Percentiles rank a stretch among this genome's conserved stretches.
Conservation (phyloP, 2,113 vertebrate genomes). For the Lagenorhynchus albirostris region DNA sequence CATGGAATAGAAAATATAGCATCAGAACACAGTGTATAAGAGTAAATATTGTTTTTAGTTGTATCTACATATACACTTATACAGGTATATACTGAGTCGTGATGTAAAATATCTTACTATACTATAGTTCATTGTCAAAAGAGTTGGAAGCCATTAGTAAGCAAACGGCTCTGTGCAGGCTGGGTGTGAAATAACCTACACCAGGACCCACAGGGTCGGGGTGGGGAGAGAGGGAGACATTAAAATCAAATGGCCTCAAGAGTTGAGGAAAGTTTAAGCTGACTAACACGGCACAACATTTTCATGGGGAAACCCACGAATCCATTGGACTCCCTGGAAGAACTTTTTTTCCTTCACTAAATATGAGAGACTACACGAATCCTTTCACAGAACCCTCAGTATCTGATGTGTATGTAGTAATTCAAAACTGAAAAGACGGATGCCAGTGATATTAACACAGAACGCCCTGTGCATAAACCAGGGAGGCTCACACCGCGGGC, state of each 20-base stretch:
- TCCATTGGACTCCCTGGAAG: not conserved
- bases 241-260: not conserved
- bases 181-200: not conserved
- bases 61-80: no score
- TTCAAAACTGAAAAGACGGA: not conserved
- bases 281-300: not conserved
- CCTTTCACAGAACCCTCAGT: not conserved
- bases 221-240: fast-evolving
- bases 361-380: not conserved
- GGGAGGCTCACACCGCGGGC: not conserved
- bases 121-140: not conserved
- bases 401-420: not conserved
- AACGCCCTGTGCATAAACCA: fast-evolving
- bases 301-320: not conserved
- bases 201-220: not conserved
- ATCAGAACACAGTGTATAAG: not conserved
- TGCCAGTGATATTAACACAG: fast-evolving
- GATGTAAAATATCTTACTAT: not conserved
- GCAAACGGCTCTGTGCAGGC: not conserved
- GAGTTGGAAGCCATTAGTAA: not conserved
- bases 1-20: not conserved
- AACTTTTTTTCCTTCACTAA: not conserved
- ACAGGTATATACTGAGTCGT: not conserved
- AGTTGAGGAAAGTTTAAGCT: not conserved
- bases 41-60: not conserved